These are phyloP conservation scores for Rhinolophus sinicus DNA, from an alignment of 2,113 vertebrate genomes.

Conservation along the genomic window DNA sequence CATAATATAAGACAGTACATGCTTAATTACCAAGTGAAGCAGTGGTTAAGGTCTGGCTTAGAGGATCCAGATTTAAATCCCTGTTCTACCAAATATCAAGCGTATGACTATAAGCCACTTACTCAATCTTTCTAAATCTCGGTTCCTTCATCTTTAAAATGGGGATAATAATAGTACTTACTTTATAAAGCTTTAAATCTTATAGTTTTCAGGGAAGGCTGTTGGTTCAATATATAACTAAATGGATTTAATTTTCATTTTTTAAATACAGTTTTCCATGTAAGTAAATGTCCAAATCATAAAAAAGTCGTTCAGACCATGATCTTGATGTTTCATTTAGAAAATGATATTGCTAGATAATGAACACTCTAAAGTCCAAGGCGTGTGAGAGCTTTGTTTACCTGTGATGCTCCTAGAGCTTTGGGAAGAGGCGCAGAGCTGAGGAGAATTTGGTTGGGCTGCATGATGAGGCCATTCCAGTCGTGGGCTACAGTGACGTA, in stretches of 20 bases:
- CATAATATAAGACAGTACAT: neutral
- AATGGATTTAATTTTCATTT: neutral
- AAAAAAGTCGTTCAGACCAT: neutral
- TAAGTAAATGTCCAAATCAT: neutral
- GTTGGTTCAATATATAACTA: neutral
- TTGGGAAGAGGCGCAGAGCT: neutral
- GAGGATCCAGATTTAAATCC: neutral
- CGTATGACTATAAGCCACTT: neutral
- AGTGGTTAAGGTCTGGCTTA: neutral
- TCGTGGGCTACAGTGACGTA: neutral
- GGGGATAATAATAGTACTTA: neutral
- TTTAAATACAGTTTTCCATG: neutral
- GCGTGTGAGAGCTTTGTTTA: neutral
- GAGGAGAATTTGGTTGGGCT: neutral
- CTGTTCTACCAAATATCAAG: neutral
- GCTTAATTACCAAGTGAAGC: neutral
- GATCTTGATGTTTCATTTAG: constrained; percentile 19
- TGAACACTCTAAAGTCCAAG: neutral
- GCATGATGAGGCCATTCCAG: neutral
- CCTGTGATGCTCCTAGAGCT: neutral
- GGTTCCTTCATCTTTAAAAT: neutral
- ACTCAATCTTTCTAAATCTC: constrained; percentile 32
- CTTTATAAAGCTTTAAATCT: neutral
- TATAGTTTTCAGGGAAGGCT: neutral
- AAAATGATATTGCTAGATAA: neutral